A percentile compares a stretch with the other conserved stretches of the same genome.
Conservation (phyloP, 2,888 invertebrate species). For the Euplexia lucipara region DNA sequence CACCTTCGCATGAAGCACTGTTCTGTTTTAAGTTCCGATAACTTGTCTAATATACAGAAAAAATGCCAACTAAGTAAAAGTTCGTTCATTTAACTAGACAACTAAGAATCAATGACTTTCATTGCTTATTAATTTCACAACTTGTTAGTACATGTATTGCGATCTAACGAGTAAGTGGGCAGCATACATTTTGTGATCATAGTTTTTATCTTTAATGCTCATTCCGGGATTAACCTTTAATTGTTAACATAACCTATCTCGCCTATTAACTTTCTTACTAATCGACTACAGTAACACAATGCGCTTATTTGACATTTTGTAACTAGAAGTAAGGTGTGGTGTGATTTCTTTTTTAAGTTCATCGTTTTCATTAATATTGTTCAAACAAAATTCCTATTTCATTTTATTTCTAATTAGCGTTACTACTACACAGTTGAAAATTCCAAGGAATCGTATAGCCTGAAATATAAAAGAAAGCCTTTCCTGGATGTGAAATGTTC, state of each 20-base stretch:
- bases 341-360: slow-evolving; percentile 78
- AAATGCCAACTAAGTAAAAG: slow-evolving; percentile 75
- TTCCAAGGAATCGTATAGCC: slow-evolving; percentile 20
- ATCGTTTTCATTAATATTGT: slow-evolving; percentile 51
- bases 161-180: slow-evolving; percentile 47
- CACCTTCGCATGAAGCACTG: slow-evolving; percentile 92
- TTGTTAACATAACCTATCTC: slow-evolving; percentile 55
- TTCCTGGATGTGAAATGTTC: slow-evolving; percentile 40
- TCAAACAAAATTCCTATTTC: slow-evolving; percentile 22
- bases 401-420: slow-evolving; percentile 32
- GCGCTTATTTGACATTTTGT: slow-evolving; percentile 81
- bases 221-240: slow-evolving; percentile 48
- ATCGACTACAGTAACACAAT: slow-evolving; percentile 63
- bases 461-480: slow-evolving; percentile 1
- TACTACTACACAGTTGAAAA: slow-evolving; percentile 9
- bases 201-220: slow-evolving; percentile 39
- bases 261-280: slow-evolving; percentile 49
- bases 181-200: slow-evolving; percentile 44
- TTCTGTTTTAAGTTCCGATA: slow-evolving; percentile 81
- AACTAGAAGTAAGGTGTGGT: slow-evolving; percentile 89
- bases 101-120: slow-evolving; percentile 44
- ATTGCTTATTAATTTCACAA: slow-evolving; percentile 46
- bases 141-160: slow-evolving; percentile 51
- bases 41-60: slow-evolving; percentile 83
- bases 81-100: slow-evolving; percentile 23